phyloP scores from a whole-genome alignment of 2,888 invertebrate species.

The Drosophila demipolita region DNA sequence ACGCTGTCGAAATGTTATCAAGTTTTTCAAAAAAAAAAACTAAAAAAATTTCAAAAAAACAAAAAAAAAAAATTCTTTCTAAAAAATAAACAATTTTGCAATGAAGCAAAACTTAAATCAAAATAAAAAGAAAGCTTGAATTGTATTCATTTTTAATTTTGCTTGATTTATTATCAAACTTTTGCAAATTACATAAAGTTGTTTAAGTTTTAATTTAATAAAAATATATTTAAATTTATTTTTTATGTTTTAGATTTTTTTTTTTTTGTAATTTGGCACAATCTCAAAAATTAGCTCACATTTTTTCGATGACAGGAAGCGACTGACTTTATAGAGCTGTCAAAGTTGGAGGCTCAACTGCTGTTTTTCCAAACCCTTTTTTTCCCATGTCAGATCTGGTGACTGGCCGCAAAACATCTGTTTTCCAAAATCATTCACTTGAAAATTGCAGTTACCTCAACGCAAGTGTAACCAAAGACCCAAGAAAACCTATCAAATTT shows the following conservation, averaged over 20 bases:
- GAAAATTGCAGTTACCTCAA: slow-evolving; percentile 61
- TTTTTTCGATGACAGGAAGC: too few relatives aligned
- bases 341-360: neutral
- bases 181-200: neutral
- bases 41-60: neutral
- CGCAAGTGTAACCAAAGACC: slow-evolving; percentile 47
- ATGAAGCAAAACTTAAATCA: neutral
- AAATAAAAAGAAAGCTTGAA: neutral
- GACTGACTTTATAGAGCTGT: slow-evolving; percentile 13
- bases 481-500: slow-evolving; percentile 61
- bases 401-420: slow-evolving; percentile 23
- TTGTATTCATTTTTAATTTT: neutral
- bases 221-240: neutral
- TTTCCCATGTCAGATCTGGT: neutral
- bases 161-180: neutral
- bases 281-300: neutral
- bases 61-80: neutral
- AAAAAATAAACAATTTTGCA: neutral
- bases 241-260: neutral
- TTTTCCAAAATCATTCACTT: slow-evolving; percentile 54
- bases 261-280: neutral
- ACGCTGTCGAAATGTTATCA: slow-evolving; percentile 60
- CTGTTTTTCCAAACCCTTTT: neutral
- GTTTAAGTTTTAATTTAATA: neutral
- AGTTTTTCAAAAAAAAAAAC: slow-evolving; percentile 30